A percentile compares a stretch with the other conserved stretches of the same genome.
Conservation (phyloP, 1,140 invertebrate genomes). For the Anastrepha obliqua region DNA sequence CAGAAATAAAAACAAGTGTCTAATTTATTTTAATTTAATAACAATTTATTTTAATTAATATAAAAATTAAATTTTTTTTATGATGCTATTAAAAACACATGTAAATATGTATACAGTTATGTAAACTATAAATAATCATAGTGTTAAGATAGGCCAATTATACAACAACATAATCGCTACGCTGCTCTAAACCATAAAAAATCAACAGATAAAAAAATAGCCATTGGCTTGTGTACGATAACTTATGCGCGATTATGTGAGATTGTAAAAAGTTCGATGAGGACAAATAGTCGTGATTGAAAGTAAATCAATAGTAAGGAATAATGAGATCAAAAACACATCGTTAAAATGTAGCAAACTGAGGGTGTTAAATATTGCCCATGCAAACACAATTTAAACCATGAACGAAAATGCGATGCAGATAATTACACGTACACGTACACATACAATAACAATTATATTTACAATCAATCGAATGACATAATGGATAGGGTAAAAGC, state of each 20-base stretch:
- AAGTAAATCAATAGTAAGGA: background rate
- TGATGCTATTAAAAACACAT: background rate
- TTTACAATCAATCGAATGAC: too few relatives aligned
- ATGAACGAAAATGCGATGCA: constrained; percentile 23
- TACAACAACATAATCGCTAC: background rate
- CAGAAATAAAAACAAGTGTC: too few relatives aligned
- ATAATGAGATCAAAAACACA: background rate
- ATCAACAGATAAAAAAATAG: background rate
- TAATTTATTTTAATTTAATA: too few relatives aligned
- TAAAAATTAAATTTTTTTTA: too few relatives aligned
- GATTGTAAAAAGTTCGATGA: background rate
- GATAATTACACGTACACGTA: background rate
- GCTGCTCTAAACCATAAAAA: constrained; percentile 8
- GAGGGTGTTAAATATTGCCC: background rate
- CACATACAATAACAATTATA: background rate
- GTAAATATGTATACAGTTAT: constrained; percentile 20
- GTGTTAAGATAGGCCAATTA: background rate
- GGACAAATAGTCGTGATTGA: background rate
- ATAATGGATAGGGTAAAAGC: background rate
- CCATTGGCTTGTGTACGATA: background rate
- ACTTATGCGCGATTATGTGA: background rate
- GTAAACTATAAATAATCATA: constrained; percentile 16
- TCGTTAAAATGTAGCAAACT: constrained; percentile 4
- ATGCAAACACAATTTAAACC: constrained; percentile 4
- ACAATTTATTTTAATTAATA: too few relatives aligned